Base-by-base conservation (phyloP, 2,113 vertebrate species). In the Oncorhynchus mykiss region DNA sequence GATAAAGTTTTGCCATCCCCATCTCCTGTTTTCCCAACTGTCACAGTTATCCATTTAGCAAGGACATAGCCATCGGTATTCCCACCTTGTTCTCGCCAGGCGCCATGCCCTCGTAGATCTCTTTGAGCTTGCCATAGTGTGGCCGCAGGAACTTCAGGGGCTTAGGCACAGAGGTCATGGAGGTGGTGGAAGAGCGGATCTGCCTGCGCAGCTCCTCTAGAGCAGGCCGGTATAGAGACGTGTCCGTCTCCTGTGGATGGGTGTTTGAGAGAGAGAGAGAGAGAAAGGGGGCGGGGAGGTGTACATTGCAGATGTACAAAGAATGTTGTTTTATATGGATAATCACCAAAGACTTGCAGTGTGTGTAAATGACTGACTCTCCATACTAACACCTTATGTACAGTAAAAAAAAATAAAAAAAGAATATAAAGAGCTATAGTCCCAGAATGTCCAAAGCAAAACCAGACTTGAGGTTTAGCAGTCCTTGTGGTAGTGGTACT, bases 161-260 rank as follows among this genome's bases (percentile, higher is more conserved):
- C 77, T 99, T 99, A 73, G 98, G 97, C 60, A 99, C 98, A 0
- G 98, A 99, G n/a, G 98, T 99, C 98, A 99, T 99, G 76, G 97
- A 99, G n/a, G 97, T 99, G 57, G 97, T 99, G 49, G 97, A 99
- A 11, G 97, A 98, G 25, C 98, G 96, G 71, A 99, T 99, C 79
- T 91, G 96, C 73, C 97, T 93, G 9, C 98, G 94, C 66, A 99
- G 90, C 82, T 99, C 98, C 84, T 99, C 98, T 80, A 99, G 80
- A 0, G 97, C 96, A 0, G 96, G 94, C 18, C 89, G 95, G 79
- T 99, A 93, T 16, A 99, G 89, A 0, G 90, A 92, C 0, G 93
- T 92, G 83, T 98, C 93, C 45, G 94, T 93, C 81, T 99, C 97
- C 97, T 99, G 86, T 4, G 20, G 1, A 68, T 82, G 22, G 2